Conservation (phyloP, 1,140 invertebrate genomes). For the Eupeodes corollae region DNA sequence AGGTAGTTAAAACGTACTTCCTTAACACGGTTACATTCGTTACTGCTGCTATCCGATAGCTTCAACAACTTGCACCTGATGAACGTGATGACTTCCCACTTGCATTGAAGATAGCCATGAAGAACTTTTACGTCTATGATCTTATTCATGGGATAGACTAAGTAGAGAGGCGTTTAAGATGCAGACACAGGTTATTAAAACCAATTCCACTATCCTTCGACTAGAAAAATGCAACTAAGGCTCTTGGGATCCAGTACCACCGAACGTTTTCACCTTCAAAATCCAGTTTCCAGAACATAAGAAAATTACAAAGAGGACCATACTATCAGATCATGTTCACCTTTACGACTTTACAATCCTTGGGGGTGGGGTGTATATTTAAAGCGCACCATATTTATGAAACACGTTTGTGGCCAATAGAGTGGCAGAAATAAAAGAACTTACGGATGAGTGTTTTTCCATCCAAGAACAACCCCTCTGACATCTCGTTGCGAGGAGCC, state of each 20-base stretch:
- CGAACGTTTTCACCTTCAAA: conserved; percentile 11
- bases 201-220: conserved; percentile 3
- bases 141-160: too few relatives aligned
- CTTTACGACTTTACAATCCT: conserved; percentile 17
- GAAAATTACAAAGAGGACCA: too few relatives aligned
- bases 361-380: conserved; percentile 16
- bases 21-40: conserved; percentile 29
- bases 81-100: conserved; percentile 19
- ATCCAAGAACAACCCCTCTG: conserved; percentile 37
- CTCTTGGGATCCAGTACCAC: too few relatives aligned
- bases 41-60: conserved; percentile 10
- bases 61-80: conserved; percentile 22
- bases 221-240: conserved; percentile 8
- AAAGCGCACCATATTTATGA: conserved; percentile 18
- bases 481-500: conserved; percentile 36
- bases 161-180: conserved; percentile 13
- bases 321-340: too few relatives aligned
- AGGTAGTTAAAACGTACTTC: conserved; percentile 18
- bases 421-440: conserved; percentile 26
- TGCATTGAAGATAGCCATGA: conserved; percentile 14
- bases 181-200: neutral
- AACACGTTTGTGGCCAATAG: conserved; percentile 36
- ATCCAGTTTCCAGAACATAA: conserved; percentile 1
- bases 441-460: conserved; percentile 23
- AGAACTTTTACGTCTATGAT: conserved; percentile 37